A percentile compares a stretch with the other conserved stretches of the same genome.
Evolutionary conservation across 1,140 invertebrate genomes (phyloP).

Genomic region (Dinothrombium tinctorium): DNA sequence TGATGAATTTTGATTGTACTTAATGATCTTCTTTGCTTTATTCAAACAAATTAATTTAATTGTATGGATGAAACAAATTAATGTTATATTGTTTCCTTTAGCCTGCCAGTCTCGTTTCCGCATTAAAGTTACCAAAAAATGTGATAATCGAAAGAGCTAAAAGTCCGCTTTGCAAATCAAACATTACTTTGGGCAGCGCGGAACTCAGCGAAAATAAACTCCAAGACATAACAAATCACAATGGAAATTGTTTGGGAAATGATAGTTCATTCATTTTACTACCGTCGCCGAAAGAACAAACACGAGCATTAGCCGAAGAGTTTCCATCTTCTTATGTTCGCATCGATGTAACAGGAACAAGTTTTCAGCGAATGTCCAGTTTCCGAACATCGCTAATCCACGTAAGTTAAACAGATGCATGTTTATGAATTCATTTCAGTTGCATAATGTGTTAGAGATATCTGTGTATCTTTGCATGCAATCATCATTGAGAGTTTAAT

Average conservation of each 20-base stretch:
- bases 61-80: no score
- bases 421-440: no score
- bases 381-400: constrained; percentile 50
- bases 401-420: no score
- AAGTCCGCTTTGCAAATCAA: background rate
- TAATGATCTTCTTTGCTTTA: no score
- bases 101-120: background rate
- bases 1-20: no score
- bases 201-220: background rate
- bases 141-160: constrained; percentile 1
- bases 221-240: background rate
- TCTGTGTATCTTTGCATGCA: no score
- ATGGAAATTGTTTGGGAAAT: background rate
- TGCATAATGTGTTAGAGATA: no score
- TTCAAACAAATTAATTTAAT: no score
- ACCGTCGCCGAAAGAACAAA: constrained; percentile 21
- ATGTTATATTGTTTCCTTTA: background rate
- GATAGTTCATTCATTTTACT: constrained; percentile 25
- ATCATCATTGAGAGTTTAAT: no score
- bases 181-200: background rate
- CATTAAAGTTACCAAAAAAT: background rate
- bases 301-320: constrained; percentile 23
- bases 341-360: constrained; percentile 57
- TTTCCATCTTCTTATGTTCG: constrained; percentile 60
- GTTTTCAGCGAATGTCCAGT: constrained; percentile 60